Base-by-base conservation (phyloP, 2,797 vertebrate genomes). In the Leptoclinus maculatus region DNA sequence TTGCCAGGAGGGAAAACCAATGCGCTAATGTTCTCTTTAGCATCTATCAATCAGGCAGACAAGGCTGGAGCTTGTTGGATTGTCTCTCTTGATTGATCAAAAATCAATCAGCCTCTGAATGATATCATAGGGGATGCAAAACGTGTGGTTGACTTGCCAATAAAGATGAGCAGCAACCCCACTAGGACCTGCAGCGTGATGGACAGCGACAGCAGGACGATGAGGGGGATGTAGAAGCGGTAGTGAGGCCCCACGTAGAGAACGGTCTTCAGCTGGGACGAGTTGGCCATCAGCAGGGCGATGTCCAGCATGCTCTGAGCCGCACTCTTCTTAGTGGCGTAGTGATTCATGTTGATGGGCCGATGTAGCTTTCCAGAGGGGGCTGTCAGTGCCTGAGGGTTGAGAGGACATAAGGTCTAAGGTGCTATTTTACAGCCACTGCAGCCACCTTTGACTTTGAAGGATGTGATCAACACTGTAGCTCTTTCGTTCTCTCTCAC, bases 251-350 rank as follows among this genome's bases (percentile, higher is more conserved):
- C 97, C 68, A 96, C 95, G 45, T 96, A 94, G 75, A 98, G 90
- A 23, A 97, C 94, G 0, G 93, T 95, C 62, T 97, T 97, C 83
- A 98, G 93, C 89, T 97, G 96, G 0, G 94, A 95, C 4, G 96
- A 95, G 0, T 97, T 98, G 10, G 97, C 97, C 97, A 98, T 96
- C 86, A 98, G 94, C 14, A 98, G 89, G 0, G 97, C 96, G 41
- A 97, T 93, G 0, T 97, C 97, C 89, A 98, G 87, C 97, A 98
- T 96, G 93, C 97, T 97, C 92, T 98, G 96, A 0, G 96, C 97
- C 3, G 95, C 95, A 0, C 94, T 99, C 90, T 98, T 98, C 94
- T 97, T 98, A 0, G 96, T 97, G 2, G 96, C 96, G 0, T 98
- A 97, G 88, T 96, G 96, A 79, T 98, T 98, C 58, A 97, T 85